phyloP scores from a whole-genome alignment of 2,888 invertebrate genomes.

The Arge pagana region DNA sequence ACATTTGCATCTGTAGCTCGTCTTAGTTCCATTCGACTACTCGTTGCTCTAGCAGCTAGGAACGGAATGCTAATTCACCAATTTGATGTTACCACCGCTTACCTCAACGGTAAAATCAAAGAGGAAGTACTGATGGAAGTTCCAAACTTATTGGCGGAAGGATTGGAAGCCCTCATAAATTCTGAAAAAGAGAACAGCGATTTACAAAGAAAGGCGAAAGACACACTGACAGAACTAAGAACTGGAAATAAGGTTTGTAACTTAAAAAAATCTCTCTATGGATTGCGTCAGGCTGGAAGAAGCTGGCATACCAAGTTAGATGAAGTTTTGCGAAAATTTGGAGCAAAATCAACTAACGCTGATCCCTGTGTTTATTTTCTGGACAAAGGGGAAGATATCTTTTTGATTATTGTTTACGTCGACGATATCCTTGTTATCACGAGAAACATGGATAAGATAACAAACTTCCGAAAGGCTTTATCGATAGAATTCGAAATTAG shows the following conservation, averaged over 20 bases:
- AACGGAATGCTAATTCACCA: conserved; percentile 24
- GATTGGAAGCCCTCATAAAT: conserved; percentile 4
- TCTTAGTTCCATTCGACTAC: conserved; percentile 21
- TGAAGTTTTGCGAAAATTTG: conserved; percentile 3
- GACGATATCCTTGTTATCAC: conserved; percentile 12
- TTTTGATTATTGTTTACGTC: conserved; percentile 13
- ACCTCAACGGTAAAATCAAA: conserved; percentile 26
- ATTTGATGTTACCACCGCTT: conserved; percentile 27
- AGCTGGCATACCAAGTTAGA: conserved; percentile 9
- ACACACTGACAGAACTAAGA: conserved; percentile 14
- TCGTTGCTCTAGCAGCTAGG: conserved; percentile 24
- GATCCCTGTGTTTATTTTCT: conserved; percentile 20
- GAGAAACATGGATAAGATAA: conserved; percentile 7
- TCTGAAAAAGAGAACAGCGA: not conserved
- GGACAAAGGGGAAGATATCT: not conserved
- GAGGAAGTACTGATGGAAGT: conserved; percentile 13
- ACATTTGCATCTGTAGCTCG: conserved; percentile 25
- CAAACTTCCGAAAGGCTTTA: conserved; percentile 1
- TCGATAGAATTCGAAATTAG: conserved; percentile 24
- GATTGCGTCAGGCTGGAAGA: conserved; percentile 13
- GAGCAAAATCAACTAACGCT: conserved; percentile 6
- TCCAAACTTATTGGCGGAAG: conserved; percentile 4
- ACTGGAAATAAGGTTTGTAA: conserved; percentile 10
- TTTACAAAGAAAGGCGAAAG: not conserved
- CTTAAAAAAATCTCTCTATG: conserved; percentile 12